These are phyloP conservation scores for Phrynosoma platyrhinos DNA, from an alignment of 2,113 vertebrate species.

Conservation along the genomic window DNA sequence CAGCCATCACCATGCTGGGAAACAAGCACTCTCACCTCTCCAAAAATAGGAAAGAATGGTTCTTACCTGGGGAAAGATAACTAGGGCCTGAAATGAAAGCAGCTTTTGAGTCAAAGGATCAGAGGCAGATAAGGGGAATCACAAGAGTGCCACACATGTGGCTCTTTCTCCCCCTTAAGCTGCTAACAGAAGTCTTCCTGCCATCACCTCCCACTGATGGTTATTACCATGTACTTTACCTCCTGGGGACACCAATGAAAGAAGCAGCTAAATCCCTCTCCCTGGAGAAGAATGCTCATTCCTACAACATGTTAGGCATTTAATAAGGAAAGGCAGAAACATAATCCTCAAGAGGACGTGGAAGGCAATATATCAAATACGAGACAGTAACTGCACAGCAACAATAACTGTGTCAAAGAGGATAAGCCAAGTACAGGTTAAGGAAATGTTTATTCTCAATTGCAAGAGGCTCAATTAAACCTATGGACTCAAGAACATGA, in stretches of 20 bases:
- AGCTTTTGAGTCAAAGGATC: background rate
- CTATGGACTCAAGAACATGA: background rate
- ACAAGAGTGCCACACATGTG: background rate
- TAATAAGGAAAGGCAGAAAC: constrained; percentile 15
- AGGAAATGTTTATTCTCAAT: rapidly evolving
- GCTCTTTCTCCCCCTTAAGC: background rate
- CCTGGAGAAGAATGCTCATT: constrained; percentile 25
- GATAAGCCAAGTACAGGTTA: background rate
- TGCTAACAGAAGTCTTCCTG: background rate
- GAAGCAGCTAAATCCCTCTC: background rate
- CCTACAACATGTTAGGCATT: constrained; percentile 14
- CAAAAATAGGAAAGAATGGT: background rate
- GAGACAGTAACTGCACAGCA: background rate
- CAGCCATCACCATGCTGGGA: background rate
- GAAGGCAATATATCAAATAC: background rate
- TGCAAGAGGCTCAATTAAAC: background rate
- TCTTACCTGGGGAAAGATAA: background rate
- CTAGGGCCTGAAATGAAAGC: background rate
- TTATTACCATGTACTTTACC: constrained; percentile 14
- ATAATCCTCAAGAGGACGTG: background rate
- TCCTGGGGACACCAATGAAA: constrained; percentile 29
- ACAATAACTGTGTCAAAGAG: background rate
- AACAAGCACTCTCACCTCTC: background rate
- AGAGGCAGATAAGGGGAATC: background rate
- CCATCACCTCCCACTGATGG: background rate